These are phyloP conservation scores for Dasypolia templi DNA, from an alignment of 2,888 invertebrate species.

Conservation along the genomic window DNA sequence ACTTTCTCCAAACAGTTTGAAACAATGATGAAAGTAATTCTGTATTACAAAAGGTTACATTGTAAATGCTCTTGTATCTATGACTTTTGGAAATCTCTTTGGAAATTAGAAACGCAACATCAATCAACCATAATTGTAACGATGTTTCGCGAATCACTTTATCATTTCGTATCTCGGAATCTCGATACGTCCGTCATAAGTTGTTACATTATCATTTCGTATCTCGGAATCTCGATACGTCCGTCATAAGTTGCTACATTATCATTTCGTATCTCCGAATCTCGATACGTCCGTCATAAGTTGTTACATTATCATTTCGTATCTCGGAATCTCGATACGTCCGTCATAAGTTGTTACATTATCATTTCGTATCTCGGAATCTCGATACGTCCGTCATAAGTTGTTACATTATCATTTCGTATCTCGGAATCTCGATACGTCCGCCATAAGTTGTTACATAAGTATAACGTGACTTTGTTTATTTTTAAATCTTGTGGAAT, in stretches of 20 bases:
- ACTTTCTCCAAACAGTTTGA: conserved; percentile 77
- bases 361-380: neutral
- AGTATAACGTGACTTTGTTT: neutral
- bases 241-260: neutral
- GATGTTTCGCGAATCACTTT: neutral
- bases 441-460: neutral
- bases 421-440: neutral
- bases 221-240: neutral
- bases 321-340: neutral
- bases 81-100: conserved; percentile 50
- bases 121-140: conserved; percentile 35
- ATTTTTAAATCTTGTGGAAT: neutral
- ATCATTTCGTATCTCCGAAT: neutral
- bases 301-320: neutral
- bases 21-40: conserved; percentile 79
- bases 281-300: neutral
- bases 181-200: neutral
- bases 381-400: neutral
- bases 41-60: conserved; percentile 63
- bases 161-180: neutral
- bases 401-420: neutral
- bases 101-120: conserved; percentile 35
- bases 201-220: neutral
- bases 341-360: neutral
- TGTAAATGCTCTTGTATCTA: conserved; percentile 41